These are phyloP conservation scores for Papilio helenus DNA, from an alignment of 1,140 invertebrate genomes.

Conservation along the genomic window DNA sequence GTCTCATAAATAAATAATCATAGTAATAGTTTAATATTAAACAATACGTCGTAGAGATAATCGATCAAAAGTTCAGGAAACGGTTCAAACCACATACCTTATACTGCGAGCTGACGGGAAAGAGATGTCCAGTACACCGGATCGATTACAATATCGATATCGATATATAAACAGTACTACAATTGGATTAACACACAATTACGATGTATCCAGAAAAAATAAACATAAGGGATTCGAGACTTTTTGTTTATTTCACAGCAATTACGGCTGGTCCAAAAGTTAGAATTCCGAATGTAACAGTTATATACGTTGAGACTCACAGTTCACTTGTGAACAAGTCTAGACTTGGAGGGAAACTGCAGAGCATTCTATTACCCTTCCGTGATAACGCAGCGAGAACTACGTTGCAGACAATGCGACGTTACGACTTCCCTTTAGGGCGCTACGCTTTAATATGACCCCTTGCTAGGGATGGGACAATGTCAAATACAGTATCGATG, in stretches of 20 bases:
- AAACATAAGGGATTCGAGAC: neutral
- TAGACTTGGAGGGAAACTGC: conserved; percentile 19
- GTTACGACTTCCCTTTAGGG: conserved; percentile 25
- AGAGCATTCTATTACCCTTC: neutral
- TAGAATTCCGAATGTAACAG: neutral
- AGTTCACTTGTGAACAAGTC: conserved; percentile 3
- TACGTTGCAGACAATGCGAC: conserved; percentile 19
- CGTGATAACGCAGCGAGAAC: conserved; percentile 2
- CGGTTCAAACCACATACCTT: neutral
- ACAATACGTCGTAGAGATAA: neutral
- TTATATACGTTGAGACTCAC: neutral
- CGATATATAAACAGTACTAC: neutral
- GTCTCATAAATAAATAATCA: too few species aligned
- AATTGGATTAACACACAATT: neutral
- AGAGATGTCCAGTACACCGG: neutral
- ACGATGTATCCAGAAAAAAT: neutral
- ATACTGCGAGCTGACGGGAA: neutral
- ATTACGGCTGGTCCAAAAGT: neutral
- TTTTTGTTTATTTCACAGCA: too few species aligned
- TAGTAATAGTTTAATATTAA: too few species aligned
- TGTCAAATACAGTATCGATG: neutral
- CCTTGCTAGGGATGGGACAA: neutral
- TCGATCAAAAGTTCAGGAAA: neutral
- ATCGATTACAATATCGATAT: neutral
- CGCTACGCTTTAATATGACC: neutral